Evolutionary conservation across 2,797 vertebrate species (phyloP), one percentile per base, ranked within the genome.

Genomic region (Natrix natrix): DNA sequence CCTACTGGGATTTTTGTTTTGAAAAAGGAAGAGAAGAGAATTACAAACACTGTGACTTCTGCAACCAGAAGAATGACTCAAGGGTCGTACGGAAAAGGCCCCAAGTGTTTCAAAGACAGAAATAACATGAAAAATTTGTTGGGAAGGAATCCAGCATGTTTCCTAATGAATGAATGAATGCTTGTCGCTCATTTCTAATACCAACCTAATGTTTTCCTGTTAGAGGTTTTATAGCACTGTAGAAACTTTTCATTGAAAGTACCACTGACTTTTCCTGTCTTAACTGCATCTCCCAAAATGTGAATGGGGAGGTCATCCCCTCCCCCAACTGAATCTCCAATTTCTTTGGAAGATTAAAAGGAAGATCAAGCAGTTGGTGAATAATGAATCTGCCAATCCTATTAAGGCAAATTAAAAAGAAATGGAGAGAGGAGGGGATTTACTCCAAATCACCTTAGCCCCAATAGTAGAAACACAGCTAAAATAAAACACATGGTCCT

Each of bases 1-100:
- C 95, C 91, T 37, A 57, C 91, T 93, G 93, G 91, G 93, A 96
- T 87, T 20, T 83, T 8, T 57, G 20, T 66, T 90, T 63, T 1
- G 28, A 78, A 92, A n/a, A 52, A 90, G 59, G 16, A 86, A 32
- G 74, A 52, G 59, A 86, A 87, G 43, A 78, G 63, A 92, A 94
- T 92, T 94, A 93, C 90, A 83, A 91, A 55, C 86, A 91, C 56
- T 57, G 43, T n/a, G 14, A 86, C 78, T 93, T 60, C 83, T 91
- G 90, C 48, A 61, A 28, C 66, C 78, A 86, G 88, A 59, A 92
- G 90, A 22, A 60, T 37, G 66, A 93, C n/a, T 92, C 61, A 86
- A 83, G 54, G 66, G 37, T 43, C 43, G 88, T 5, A 48, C n/a
- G 78, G 86, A 90, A 94, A 92, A 78, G 52, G 57, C 91, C 32